A percentile compares a stretch with the other conserved stretches of the same genome.
Conservation (phyloP, 2,797 vertebrate species). For the Leucoraja ocellata region DNA sequence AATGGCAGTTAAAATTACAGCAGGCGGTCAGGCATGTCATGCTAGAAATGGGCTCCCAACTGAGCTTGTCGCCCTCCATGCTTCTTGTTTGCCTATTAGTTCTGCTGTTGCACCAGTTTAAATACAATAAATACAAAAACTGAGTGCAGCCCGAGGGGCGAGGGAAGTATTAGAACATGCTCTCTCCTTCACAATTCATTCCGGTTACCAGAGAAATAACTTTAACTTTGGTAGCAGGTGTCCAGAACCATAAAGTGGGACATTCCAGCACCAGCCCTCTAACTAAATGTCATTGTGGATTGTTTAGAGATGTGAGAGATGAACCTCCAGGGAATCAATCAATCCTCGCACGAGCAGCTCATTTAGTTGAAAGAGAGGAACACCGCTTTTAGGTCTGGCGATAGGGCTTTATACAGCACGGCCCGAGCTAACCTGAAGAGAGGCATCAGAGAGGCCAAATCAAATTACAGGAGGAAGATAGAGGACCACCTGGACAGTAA, state of each 20-base stretch:
- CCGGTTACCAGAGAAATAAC: background rate
- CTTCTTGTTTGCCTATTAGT: conserved; percentile 58
- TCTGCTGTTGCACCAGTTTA: conserved; percentile 55
- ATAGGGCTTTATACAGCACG: too few species aligned
- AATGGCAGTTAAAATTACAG: conserved; percentile 56
- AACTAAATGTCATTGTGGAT: conserved; percentile 4
- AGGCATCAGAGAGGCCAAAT: too few species aligned
- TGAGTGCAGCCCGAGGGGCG: conserved; percentile 52
- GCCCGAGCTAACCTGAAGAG: too few species aligned
- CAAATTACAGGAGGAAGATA: too few species aligned
- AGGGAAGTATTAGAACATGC: conserved; percentile 37
- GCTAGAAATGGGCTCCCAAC: conserved; percentile 51
- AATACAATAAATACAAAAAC: conserved; percentile 55
- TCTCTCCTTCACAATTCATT: conserved; percentile 5
- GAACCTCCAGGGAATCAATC: conserved; percentile 36
- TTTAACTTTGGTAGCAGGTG: background rate
- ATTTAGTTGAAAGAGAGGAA: too few species aligned
- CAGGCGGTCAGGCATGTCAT: conserved; percentile 58
- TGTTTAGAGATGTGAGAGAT: conserved; percentile 8
- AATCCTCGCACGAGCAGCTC: conserved; percentile 5
- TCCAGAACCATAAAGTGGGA: background rate
- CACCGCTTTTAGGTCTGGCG: too few species aligned
- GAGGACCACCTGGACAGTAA: too few species aligned
- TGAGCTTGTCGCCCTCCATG: conserved; percentile 45
- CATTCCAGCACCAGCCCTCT: background rate